Conservation (phyloP, 2,113 vertebrate species). For the Anas platyrhynchos region DNA sequence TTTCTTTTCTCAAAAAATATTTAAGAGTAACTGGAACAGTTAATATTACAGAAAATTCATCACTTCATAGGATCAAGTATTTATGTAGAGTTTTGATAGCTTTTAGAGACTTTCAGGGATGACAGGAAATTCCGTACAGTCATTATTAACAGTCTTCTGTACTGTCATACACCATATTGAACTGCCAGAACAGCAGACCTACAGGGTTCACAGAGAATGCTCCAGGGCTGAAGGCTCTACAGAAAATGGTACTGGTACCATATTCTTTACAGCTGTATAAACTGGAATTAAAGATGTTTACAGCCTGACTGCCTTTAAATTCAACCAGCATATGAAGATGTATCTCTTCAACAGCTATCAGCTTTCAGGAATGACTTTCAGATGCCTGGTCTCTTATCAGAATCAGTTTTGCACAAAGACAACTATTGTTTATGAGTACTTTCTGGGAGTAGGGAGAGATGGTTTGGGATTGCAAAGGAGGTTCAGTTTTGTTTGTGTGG, state of each 20-base stretch:
- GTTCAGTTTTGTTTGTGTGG: background rate
- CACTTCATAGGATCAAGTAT: background rate
- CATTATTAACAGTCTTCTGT: background rate
- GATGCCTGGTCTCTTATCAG: background rate
- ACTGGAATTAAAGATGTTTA: background rate
- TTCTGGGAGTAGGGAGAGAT: background rate
- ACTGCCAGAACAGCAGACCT: background rate
- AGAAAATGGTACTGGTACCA: background rate
- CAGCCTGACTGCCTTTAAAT: background rate
- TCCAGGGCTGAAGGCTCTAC: background rate
- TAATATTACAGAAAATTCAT: background rate
- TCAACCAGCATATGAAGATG: background rate
- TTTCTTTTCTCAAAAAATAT: conserved; percentile 16
- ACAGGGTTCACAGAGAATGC: background rate
- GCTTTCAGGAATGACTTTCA: background rate
- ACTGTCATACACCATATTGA: background rate
- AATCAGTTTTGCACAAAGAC: background rate
- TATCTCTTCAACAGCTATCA: background rate
- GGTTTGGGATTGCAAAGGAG: background rate
- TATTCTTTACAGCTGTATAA: background rate
- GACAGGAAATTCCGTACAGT: background rate
- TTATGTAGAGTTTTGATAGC: background rate
- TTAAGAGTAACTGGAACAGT: background rate
- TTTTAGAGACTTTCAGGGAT: background rate
- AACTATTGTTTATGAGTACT: background rate